phyloP scores from a whole-genome alignment of 2,113 vertebrate species.

The Pomatorhinus ruficollis region DNA sequence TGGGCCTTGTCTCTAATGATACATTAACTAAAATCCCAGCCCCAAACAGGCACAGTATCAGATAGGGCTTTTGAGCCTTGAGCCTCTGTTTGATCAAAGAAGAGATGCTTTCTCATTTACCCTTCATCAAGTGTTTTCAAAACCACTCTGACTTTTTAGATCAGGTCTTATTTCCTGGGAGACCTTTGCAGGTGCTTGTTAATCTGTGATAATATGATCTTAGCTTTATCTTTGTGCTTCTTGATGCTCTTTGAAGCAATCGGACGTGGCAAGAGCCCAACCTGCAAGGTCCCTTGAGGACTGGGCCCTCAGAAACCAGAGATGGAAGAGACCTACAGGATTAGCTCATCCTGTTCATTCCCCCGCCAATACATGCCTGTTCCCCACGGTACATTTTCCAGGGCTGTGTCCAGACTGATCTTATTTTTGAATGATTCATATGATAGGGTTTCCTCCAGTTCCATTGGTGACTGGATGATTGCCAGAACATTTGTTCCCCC shows the following conservation, averaged over 20 bases:
- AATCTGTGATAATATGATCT: not conserved
- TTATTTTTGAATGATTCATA: conserved; percentile 66
- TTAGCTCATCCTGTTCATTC: conserved; percentile 63
- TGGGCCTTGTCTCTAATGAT: conserved; percentile 21
- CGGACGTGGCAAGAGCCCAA: not conserved
- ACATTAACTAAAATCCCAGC: not conserved
- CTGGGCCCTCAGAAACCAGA: conserved; percentile 47
- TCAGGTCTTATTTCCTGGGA: not conserved
- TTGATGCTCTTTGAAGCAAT: not conserved
- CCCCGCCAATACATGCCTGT: conserved; percentile 52
- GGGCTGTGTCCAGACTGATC: conserved; percentile 57
- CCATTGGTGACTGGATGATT: conserved; percentile 41
- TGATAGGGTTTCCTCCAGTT: conserved; percentile 65
- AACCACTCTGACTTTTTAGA: not conserved
- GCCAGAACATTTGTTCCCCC: conserved; percentile 14
- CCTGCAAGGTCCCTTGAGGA: conserved; percentile 12
- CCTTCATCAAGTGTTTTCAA: not conserved
- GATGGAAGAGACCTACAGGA: conserved; percentile 61
- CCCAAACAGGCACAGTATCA: not conserved
- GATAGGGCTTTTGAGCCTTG: not conserved
- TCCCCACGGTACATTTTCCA: conserved; percentile 71
- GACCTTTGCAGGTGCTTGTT: not conserved
- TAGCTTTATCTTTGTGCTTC: not conserved
- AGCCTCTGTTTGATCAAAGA: not conserved
- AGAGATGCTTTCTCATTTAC: not conserved